These are phyloP conservation scores for Gorsachius magnificus DNA, from an alignment of 2,797 vertebrate species.

Conservation along the genomic window DNA sequence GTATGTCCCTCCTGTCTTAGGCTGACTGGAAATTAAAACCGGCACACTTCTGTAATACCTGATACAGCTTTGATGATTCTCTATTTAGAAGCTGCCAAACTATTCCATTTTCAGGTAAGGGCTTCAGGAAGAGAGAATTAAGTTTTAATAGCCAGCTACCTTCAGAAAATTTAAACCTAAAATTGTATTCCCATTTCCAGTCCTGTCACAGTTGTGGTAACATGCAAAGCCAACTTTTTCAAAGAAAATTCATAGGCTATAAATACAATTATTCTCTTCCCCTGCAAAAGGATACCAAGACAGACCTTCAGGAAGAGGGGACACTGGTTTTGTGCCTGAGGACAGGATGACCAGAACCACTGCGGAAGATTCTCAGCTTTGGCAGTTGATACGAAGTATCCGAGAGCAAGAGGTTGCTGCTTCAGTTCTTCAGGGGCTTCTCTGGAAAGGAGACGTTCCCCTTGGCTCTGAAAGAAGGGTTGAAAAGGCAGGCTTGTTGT, in stretches of 20 bases:
- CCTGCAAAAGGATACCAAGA: neutral
- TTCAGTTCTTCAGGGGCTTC: constrained; percentile 96
- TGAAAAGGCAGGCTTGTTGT: neutral
- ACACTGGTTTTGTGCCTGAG: constrained; percentile 96
- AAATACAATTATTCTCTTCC: neutral
- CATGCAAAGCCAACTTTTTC: neutral
- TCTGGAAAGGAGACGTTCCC: constrained; percentile 92
- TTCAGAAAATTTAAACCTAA: neutral
- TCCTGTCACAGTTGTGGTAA: neutral
- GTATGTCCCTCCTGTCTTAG: neutral
- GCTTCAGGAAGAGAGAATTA: neutral
- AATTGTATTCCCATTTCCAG: neutral
- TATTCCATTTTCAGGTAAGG: neutral
- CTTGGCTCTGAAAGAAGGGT: constrained; percentile 84
- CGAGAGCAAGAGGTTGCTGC: constrained; percentile 95
- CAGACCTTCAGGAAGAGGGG: constrained; percentile 97
- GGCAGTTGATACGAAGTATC: constrained; percentile 97
- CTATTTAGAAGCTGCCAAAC: neutral
- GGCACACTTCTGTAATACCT: neutral
- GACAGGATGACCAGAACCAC: constrained; percentile 98
- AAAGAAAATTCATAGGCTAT: neutral
- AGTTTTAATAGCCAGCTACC: neutral
- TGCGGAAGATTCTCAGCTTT: constrained; percentile 94
- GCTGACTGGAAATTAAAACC: neutral
- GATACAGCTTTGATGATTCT: neutral